phyloP scores from a whole-genome alignment of 2,797 vertebrate genomes.

The Tragopan temminckii region DNA sequence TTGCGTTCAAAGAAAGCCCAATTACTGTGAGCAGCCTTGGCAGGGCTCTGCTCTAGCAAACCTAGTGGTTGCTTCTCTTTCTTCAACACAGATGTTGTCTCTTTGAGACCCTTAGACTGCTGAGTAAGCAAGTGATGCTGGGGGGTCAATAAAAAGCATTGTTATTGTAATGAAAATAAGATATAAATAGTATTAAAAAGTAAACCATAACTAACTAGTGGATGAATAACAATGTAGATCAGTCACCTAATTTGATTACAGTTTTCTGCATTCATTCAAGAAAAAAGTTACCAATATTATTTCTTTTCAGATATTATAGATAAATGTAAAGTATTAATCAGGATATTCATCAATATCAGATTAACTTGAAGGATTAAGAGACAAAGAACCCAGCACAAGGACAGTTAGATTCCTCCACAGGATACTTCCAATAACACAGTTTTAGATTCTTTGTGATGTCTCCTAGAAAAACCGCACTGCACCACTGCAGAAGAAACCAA shows the following conservation, averaged over 20 bases:
- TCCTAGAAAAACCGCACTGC: background rate
- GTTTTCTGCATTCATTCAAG: background rate
- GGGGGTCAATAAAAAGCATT: background rate
- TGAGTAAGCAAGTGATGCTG: background rate
- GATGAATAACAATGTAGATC: background rate
- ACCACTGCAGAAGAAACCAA: background rate
- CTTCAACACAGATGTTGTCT: background rate
- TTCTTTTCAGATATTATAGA: slow-evolving; percentile 36
- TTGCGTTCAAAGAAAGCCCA: background rate
- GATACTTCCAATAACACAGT: background rate
- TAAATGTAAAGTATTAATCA: slow-evolving; percentile 18
- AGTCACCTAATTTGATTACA: slow-evolving; percentile 22
- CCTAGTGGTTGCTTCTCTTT: background rate
- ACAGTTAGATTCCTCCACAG: background rate
- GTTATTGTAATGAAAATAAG: rapidly evolving
- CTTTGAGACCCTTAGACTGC: background rate
- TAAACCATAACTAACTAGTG: background rate
- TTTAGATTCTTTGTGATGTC: background rate
- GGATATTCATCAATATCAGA: background rate
- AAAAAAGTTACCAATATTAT: slow-evolving; percentile 42
- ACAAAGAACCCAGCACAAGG: background rate
- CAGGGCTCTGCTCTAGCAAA: background rate
- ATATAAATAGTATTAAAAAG: background rate
- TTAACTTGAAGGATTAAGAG: background rate
- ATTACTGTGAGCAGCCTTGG: background rate